Percentiles rank a stretch among this genome's conserved stretches.
phyloP scores from a whole-genome alignment of 1,140 invertebrate genomes.

The Melanaphis sacchari region DNA sequence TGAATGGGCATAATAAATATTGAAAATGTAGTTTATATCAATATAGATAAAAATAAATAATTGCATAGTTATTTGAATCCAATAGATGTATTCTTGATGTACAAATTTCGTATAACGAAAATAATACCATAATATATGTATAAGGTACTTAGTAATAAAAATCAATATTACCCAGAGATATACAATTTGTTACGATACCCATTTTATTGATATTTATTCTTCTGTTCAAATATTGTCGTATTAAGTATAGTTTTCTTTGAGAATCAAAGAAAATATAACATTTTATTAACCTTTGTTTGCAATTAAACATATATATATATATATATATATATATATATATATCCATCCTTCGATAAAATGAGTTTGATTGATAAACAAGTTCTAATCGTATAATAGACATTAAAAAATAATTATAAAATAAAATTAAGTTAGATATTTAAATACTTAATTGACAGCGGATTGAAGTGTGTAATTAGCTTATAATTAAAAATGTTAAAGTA shows the following conservation, averaged over 20 bases:
- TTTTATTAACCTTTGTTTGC: not conserved
- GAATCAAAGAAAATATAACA: not conserved
- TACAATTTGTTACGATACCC: not conserved
- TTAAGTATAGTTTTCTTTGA: not conserved
- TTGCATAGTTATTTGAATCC: constrained; percentile 7
- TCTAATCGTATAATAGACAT: no score
- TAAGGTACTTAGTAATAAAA: not conserved
- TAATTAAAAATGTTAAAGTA: not conserved
- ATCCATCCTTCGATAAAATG: no score
- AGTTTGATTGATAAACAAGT: no score
- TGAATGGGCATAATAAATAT: not conserved
- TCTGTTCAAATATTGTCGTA: not conserved
- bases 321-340: not conserved
- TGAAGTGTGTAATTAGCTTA: not conserved
- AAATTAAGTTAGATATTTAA: no score
- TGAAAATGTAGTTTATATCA: not conserved
- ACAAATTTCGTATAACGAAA: not conserved
- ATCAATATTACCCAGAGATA: not conserved
- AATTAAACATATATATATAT: not conserved
- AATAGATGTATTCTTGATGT: constrained; percentile 10
- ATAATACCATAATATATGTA: not conserved
- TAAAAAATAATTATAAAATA: no score
- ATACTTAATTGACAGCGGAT: no score
- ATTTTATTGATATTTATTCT: constrained; percentile 1
- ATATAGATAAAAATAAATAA: not conserved